A percentile compares a stretch with the other conserved stretches of the same genome.
Evolutionary conservation across 2,113 vertebrate species (phyloP).

Genomic region (Scophthalmus maximus): DNA sequence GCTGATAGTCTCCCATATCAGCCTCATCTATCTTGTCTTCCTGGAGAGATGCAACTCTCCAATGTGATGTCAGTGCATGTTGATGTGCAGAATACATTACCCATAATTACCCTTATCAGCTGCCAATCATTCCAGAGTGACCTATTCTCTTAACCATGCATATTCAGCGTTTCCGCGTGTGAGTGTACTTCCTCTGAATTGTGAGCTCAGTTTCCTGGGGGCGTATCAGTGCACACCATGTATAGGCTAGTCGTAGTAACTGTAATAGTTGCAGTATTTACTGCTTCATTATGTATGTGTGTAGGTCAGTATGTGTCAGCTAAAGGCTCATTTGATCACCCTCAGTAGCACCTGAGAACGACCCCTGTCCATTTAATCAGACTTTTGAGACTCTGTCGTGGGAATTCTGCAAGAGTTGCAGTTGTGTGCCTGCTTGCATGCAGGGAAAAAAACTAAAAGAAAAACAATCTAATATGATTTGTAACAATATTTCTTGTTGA

Average conservation of each 20-base stretch:
- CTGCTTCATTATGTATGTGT: slow-evolving; percentile 61
- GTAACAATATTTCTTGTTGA: not conserved
- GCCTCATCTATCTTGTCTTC: slow-evolving; percentile 46
- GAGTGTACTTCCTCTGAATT: slow-evolving; percentile 48
- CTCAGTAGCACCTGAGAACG: slow-evolving; percentile 31
- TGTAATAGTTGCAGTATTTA: slow-evolving; percentile 40
- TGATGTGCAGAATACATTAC: slow-evolving; percentile 64
- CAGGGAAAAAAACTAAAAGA: not conserved
- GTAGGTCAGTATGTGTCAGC: slow-evolving; percentile 51
- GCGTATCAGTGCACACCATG: slow-evolving; percentile 29
- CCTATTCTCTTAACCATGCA: slow-evolving; percentile 15
- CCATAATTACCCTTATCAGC: slow-evolving; percentile 70
- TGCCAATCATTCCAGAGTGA: slow-evolving; percentile 50
- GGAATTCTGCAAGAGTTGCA: not conserved
- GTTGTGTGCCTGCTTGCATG: not conserved
- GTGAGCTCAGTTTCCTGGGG: slow-evolving; percentile 40
- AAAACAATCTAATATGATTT: no score
- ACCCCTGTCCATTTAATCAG: slow-evolving; percentile 44
- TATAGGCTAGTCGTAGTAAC: slow-evolving; percentile 32
- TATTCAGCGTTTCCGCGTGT: slow-evolving; percentile 30
- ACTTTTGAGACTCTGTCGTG: slow-evolving; percentile 29
- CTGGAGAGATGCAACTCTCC: slow-evolving; percentile 37
- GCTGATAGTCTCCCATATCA: slow-evolving; percentile 51
- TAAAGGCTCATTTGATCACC: slow-evolving; percentile 42
- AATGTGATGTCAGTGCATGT: slow-evolving; percentile 30